A percentile compares a stretch with the other conserved stretches of the same genome.
These are phyloP conservation scores for Tychaedon coryphoeus DNA, from an alignment of 2,113 vertebrate genomes.

Conservation along the genomic window DNA sequence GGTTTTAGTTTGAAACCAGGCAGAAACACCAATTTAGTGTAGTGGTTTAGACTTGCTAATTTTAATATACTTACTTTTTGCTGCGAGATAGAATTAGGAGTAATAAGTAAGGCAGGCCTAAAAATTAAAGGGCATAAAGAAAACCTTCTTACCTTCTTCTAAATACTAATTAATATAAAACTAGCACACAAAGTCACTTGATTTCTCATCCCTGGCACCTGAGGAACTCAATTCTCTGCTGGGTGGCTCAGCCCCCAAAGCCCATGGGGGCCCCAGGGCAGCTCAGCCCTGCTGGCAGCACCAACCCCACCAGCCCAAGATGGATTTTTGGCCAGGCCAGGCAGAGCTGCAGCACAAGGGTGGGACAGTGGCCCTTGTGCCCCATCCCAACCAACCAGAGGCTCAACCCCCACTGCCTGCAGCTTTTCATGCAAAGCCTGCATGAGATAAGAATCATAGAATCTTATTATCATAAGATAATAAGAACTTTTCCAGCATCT, in stretches of 20 bases:
- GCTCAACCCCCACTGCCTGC: background rate
- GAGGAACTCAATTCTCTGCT: background rate
- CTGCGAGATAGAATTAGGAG: no score
- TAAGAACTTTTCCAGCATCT: background rate
- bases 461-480: no score
- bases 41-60: no score
- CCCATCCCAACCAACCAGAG: background rate
- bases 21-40: no score
- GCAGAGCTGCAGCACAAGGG: background rate
- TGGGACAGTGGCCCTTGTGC: background rate
- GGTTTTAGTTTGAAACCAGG: background rate
- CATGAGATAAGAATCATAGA: no score
- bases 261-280: background rate
- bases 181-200: no score
- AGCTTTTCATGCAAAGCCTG: background rate
- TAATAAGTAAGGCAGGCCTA: no score
- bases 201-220: background rate
- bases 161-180: no score
- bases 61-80: no score
- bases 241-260: background rate
- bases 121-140: no score
- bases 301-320: background rate
- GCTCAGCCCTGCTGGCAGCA: background rate
- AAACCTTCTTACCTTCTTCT: no score
- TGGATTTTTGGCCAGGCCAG: rapidly evolving